Evolutionary conservation across 2,113 vertebrate genomes (phyloP).

Genomic region (Daboia siamensis): DNA sequence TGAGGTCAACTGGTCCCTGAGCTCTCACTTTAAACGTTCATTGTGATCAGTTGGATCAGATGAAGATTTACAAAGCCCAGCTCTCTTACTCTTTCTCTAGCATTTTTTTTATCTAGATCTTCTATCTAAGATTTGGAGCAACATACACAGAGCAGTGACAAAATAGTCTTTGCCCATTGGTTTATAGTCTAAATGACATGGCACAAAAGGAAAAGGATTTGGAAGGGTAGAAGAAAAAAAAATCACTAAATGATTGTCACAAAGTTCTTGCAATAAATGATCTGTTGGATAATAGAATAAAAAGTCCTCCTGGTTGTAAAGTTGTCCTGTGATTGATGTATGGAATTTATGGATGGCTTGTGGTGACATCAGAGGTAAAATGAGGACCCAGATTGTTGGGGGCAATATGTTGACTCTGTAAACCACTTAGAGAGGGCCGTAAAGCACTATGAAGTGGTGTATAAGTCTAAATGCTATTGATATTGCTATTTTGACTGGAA

Average conservation of each 20-base stretch:
- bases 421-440: background rate
- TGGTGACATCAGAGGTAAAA: background rate
- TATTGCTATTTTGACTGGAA: background rate
- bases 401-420: background rate
- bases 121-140: background rate
- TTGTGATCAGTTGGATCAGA: background rate
- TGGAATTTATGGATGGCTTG: background rate
- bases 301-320: background rate
- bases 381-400: background rate
- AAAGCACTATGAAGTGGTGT: background rate
- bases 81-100: background rate
- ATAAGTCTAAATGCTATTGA: background rate
- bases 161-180: background rate
- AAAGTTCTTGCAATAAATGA: background rate
- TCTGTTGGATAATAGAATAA: background rate
- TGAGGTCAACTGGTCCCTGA: background rate
- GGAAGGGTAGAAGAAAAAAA: background rate
- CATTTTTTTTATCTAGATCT: background rate
- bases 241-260: background rate
- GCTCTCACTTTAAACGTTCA: background rate
- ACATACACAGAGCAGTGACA: background rate
- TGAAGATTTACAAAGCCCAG: background rate
- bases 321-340: background rate
- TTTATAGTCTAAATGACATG: background rate
- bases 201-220: background rate